These are phyloP conservation scores for Altica lythri DNA, from an alignment of 2,888 invertebrate genomes.

Conservation along the genomic window DNA sequence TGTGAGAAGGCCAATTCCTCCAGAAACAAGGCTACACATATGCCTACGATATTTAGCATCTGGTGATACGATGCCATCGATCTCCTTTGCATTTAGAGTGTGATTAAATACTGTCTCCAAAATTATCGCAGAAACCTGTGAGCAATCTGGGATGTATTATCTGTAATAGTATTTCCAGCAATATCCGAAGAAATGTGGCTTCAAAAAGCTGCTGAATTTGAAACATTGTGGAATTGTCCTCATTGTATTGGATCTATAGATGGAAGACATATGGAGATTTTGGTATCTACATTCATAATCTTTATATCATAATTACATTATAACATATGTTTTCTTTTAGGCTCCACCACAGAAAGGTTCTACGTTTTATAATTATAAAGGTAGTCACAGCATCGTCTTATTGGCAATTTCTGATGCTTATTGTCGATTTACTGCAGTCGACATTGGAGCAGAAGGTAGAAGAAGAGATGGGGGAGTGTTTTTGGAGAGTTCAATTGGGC, in stretches of 20 bases:
- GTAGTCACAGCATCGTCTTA: too few relatives aligned
- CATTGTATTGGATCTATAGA: too few relatives aligned
- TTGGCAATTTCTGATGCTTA: background rate
- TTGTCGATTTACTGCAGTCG: background rate
- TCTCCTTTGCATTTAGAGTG: background rate
- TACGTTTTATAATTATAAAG: background rate
- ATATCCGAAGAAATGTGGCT: background rate
- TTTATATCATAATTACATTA: background rate
- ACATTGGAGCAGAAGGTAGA: background rate
- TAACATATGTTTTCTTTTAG: background rate
- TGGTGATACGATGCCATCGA: background rate
- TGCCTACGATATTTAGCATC: background rate
- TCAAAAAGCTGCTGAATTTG: background rate
- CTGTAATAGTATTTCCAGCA: background rate
- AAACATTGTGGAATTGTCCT: background rate
- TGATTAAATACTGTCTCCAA: background rate
- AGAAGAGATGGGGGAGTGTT: background rate
- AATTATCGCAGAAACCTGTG: background rate
- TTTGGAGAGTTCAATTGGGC: background rate
- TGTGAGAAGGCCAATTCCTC: background rate
- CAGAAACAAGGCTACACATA: background rate
- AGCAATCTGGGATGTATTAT: background rate
- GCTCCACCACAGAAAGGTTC: background rate
- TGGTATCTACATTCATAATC: background rate
- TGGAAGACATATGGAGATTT: background rate